Conservation (phyloP, 2,888 invertebrate genomes). For the Plagodis pulveraria region DNA sequence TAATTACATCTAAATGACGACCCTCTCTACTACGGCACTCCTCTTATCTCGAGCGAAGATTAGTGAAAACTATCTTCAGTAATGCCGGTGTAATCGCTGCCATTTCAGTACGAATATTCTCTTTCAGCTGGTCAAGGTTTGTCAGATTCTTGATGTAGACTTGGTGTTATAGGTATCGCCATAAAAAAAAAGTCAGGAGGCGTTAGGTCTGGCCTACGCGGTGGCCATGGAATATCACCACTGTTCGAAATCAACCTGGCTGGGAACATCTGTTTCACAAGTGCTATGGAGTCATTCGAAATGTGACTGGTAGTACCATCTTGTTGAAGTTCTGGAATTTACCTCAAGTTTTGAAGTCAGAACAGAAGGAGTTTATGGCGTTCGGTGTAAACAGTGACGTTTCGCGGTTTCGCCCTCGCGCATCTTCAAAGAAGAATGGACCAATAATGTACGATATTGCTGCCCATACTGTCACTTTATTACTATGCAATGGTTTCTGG, state of each 20-base stretch:
- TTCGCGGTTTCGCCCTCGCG: background rate
- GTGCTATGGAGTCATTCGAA: background rate
- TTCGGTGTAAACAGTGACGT: background rate
- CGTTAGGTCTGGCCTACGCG: too few species aligned
- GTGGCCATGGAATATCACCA: background rate
- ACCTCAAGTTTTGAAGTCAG: background rate
- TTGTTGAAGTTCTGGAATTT: background rate
- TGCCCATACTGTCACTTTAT: too few species aligned
- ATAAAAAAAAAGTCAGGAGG: too few species aligned
- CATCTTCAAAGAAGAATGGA: background rate
- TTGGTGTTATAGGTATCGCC: too few species aligned
- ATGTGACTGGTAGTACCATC: background rate
- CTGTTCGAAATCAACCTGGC: background rate
- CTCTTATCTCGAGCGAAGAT: background rate
- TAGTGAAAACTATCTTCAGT: background rate
- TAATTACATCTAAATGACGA: conserved; percentile 5
- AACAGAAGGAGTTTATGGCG: background rate
- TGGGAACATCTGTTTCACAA: background rate
- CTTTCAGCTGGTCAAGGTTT: background rate
- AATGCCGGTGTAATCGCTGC: background rate
- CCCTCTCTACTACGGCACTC: background rate
- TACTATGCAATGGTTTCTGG: too few species aligned
- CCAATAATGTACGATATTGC: background rate
- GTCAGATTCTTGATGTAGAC: background rate
- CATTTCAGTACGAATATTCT: background rate